Evolutionary conservation across 2,797 vertebrate species (phyloP), one percentile per base, ranked within the genome.

Genomic region (Pygocentrus nattereri): DNA sequence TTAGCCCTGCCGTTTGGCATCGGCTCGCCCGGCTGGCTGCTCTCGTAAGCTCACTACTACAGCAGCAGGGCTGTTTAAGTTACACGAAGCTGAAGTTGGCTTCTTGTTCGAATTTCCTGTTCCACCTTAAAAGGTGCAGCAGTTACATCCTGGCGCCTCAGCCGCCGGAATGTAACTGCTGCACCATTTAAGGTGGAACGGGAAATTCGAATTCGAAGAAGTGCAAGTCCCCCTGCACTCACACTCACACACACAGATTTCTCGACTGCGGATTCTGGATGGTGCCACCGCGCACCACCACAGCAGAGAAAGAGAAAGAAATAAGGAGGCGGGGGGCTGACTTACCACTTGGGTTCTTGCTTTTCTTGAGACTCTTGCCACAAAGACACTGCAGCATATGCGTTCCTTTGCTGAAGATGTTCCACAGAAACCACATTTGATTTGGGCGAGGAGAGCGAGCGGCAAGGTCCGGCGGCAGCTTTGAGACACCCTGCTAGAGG

Each of bases 341-440:
- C 96, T 97, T 97, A 98, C 97, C 97, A 96, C 95, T 98, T 97
- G 96, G 96, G 94, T 96, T 98, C 96, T 98, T 98, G 97, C 95
- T 97, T 96, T 97, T 98, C 96, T 99, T 98, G 95, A 98, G 97
- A 97, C 96, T 98, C 96, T 94, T 96, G 93, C 96, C 98, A 99
- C 98, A 99, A 98, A 99, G 98, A 99, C 98, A 99, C 98, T 99
- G 98, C 98, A 99, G 98, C 98, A 99, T 99, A 99, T 99, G 98
- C 98, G 97, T 97, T 99, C 97, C 97, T 99, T 99, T 99, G 96
- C 97, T 99, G 97, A 99, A 98, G 97, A 99, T 96, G 96, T 95
- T 98, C 97, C 97, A 99, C 97, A 98, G 97, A 98, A 98, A 98
- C 97, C 97, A 97, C 97, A 98, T 99, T 99, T 97, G 98, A 99